Percentiles rank a stretch among this genome's conserved stretches.
phyloP scores from a whole-genome alignment of 2,113 vertebrate genomes.

The Eublepharis macularius region DNA sequence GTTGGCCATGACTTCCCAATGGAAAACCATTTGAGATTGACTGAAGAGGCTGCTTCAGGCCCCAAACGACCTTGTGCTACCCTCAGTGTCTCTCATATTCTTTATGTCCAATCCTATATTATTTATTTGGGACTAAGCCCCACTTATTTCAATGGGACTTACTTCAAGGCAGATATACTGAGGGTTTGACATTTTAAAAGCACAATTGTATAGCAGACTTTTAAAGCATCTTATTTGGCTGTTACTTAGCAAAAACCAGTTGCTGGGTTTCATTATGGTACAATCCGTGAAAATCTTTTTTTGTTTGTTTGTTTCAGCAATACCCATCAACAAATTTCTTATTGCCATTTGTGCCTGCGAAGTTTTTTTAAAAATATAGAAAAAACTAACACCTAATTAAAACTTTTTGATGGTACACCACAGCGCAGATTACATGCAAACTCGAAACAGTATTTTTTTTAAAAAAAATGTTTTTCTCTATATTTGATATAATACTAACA shows the following conservation, averaged over 20 bases:
- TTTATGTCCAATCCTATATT: conserved; percentile 22
- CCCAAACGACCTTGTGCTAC: background rate
- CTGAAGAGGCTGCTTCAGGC: background rate
- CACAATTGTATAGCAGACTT: background rate
- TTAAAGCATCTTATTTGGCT: background rate
- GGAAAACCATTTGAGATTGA: background rate
- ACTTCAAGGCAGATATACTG: background rate
- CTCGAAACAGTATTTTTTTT: conserved; percentile 49
- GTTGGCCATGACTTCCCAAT: too few relatives aligned
- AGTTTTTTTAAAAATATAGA: conserved; percentile 27
- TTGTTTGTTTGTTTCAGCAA: conserved; percentile 36
- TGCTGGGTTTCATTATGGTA: conserved; percentile 11
- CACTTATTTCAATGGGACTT: background rate
- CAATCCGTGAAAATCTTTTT: conserved; percentile 38
- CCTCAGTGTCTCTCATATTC: conserved; percentile 4
- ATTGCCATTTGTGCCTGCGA: conserved; percentile 38
- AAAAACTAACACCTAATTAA: conserved; percentile 58
- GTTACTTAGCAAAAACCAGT: background rate
- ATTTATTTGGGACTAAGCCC: background rate
- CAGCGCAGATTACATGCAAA: conserved; percentile 53
- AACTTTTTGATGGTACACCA: conserved; percentile 53
- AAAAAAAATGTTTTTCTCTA: conserved; percentile 55
- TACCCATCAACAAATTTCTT: conserved; percentile 46
- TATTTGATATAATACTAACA: conserved; percentile 76
- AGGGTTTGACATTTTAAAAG: background rate